Evolutionary conservation across 2,888 invertebrate species (phyloP).

Genomic region (Ernsta delagoae): DNA sequence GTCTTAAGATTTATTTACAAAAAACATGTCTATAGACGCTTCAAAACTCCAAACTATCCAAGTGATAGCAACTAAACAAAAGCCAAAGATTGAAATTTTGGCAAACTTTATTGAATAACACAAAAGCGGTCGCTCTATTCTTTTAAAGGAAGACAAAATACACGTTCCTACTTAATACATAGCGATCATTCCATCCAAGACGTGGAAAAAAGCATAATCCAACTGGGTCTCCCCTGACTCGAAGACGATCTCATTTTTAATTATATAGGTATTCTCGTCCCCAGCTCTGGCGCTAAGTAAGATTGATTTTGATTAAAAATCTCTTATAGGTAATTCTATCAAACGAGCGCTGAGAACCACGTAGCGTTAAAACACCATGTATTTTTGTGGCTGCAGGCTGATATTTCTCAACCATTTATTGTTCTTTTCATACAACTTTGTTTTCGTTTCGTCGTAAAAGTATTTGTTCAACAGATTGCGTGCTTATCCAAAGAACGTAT

Average conservation of each 20-base stretch:
- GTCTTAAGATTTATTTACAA: too few relatives aligned
- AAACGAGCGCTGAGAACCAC: background rate
- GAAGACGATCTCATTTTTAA: slow-evolving; percentile 29
- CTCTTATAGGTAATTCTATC: background rate
- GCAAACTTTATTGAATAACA: too few relatives aligned
- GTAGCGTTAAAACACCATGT: background rate
- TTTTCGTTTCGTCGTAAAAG: background rate
- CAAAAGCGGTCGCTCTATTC: too few relatives aligned
- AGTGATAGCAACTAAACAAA: too few relatives aligned
- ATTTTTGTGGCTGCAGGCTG: background rate
- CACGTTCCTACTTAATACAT: background rate
- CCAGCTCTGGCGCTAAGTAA: slow-evolving; percentile 24
- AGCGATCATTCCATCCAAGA: background rate
- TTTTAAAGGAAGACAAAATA: too few relatives aligned
- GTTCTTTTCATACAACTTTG: background rate
- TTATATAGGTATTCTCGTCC: slow-evolving; percentile 18
- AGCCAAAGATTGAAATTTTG: too few relatives aligned
- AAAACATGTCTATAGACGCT: too few relatives aligned
- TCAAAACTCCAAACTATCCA: too few relatives aligned
- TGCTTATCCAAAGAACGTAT: background rate
- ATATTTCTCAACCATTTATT: background rate
- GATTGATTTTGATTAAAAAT: slow-evolving; percentile 29
- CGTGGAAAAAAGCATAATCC: slow-evolving; percentile 1
- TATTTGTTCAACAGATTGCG: background rate
- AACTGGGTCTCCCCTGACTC: slow-evolving; percentile 3